Evolutionary conservation across 2,888 invertebrate genomes (phyloP), one percentile per base, ranked within the genome.

Genomic region (Apocheima hispidaria): DNA sequence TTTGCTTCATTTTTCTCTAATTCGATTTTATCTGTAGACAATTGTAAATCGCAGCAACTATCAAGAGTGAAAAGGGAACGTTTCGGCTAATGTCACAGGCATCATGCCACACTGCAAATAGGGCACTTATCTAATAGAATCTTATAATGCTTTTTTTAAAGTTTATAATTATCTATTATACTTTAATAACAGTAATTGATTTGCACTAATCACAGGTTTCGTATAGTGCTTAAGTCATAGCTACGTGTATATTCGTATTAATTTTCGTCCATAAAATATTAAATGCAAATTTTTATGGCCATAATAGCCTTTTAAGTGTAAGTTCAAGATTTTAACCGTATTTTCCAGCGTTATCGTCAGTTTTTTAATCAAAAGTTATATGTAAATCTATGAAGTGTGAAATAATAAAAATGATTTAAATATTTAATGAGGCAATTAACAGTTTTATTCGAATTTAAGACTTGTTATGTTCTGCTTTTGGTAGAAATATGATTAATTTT

Each of bases 221-320:
- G 46, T 67, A 30, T 35, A 46, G 60, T 62, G 60, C 60, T 63
- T 50, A 55, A 59, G 48, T 62, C 35, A 41, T 38, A 56, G 51
- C 57, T 16, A 59, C 55, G 28, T 30, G 2, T 30, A n/a, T n/a
- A n/a, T n/a, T n/a, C n/a, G n/a, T 14, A 63, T 63, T 67, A 64
- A 64, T 71, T 67, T 63, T 56, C 54, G 49, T 12, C 21, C 36
- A 53, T 61, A 53, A 58, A 65, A 61, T 67, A 66, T 62, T 58
- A 66, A 69, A 73, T 73, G 71, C 69, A 46, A 71, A 73, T 70
- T 69, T 67, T 68, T 54, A 68, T 65, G 36, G 56, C 63, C 30
- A 21, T 66, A 61, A 71, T 66, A 60, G 69, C 56, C 21, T 67
- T 67, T 68, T 69, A 66, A 70, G 62, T 63, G 57, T 49, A 57